Evolutionary conservation across 1,140 invertebrate species (phyloP).

Genomic region (Chironomus striatipennis): DNA sequence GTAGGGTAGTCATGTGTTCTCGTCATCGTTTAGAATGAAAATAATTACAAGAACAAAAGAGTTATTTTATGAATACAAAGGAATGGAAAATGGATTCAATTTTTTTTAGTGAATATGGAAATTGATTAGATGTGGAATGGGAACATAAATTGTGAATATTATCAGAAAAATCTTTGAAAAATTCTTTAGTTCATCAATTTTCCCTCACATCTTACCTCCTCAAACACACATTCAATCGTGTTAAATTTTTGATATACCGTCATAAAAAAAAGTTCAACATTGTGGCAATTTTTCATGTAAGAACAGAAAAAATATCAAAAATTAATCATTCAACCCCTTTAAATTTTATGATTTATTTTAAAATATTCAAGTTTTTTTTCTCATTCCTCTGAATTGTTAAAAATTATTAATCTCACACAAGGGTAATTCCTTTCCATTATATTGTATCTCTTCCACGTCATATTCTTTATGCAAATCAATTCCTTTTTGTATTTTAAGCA

Average conservation of each 20-base stretch:
- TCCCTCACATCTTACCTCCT: background rate
- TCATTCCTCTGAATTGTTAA: background rate
- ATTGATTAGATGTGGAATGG: no score
- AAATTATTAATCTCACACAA: slow-evolving; percentile 9
- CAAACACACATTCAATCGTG: slow-evolving; percentile 11
- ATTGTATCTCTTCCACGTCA: background rate
- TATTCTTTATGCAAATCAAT: background rate
- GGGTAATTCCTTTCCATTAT: background rate
- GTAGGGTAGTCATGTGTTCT: no score
- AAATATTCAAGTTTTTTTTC: background rate
- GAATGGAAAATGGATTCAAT: background rate
- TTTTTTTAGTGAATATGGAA: background rate
- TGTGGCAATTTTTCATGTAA: background rate
- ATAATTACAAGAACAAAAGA: slow-evolving; percentile 1
- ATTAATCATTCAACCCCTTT: slow-evolving; percentile 13
- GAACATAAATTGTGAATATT: no score
- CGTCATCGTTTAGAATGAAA: background rate
- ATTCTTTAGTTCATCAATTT: no score
- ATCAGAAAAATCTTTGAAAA: no score
- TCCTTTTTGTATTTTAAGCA: background rate
- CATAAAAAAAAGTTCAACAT: background rate
- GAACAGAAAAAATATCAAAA: background rate
- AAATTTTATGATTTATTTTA: slow-evolving; percentile 5
- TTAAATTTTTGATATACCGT: background rate
- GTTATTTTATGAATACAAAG: slow-evolving; percentile 15